Conservation (phyloP, 2,797 vertebrate genomes). For the Siniperca obscura region DNA sequence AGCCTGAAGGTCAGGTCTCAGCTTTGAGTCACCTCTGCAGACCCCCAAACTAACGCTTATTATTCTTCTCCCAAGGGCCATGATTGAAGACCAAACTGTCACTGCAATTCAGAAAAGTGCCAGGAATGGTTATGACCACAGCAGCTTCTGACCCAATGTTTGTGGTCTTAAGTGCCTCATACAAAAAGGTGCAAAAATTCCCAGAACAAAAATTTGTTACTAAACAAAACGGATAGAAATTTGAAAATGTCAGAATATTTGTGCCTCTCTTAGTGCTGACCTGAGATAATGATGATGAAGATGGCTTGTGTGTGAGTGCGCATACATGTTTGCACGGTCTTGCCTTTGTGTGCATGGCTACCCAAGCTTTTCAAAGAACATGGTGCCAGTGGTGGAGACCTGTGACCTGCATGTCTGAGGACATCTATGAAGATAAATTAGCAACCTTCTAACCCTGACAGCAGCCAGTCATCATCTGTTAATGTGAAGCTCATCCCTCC, state of each 20-base stretch:
- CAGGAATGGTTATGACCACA: constrained; percentile 33
- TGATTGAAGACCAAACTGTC: constrained; percentile 68
- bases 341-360: not conserved
- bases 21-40: constrained; percentile 65
- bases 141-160: constrained; percentile 12
- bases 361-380: constrained; percentile 27
- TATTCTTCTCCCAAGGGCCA: constrained; percentile 52
- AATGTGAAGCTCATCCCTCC: constrained; percentile 16
- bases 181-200: not conserved
- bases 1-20: constrained; percentile 68
- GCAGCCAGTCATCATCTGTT: constrained; percentile 64
- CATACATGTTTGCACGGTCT: not conserved
- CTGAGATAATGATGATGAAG: constrained; percentile 23
- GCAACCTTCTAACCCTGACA: constrained; percentile 57
- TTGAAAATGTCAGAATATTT: not conserved
- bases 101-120: constrained; percentile 43
- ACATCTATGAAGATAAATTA: constrained; percentile 54
- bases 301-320: not conserved
- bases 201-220: not conserved
- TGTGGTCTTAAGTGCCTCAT: not conserved
- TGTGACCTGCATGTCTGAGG: constrained; percentile 39
- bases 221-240: not conserved
- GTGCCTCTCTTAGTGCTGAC: not conserved
- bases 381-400: not conserved
- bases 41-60: constrained; percentile 48